phyloP scores from a whole-genome alignment of 2,113 vertebrate species.

The Pseudolaguvia tuberculata region DNA sequence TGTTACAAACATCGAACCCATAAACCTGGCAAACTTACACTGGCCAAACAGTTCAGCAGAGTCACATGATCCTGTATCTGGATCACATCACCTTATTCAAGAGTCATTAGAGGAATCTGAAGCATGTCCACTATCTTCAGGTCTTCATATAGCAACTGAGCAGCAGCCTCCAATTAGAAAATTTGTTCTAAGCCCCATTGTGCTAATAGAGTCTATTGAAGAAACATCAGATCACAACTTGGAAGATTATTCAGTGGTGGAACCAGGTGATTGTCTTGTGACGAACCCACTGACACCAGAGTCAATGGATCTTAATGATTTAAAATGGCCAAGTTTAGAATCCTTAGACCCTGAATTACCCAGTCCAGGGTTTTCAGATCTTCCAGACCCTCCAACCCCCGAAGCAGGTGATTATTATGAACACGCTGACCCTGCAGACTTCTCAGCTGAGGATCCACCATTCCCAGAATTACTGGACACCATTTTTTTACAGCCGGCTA shows the following conservation, averaged over 20 bases:
- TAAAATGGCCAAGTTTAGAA: slow-evolving; percentile 48
- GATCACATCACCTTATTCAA: slow-evolving; percentile 22
- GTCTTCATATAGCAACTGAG: not conserved
- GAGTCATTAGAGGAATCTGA: slow-evolving; percentile 34
- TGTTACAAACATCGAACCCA: slow-evolving; percentile 39
- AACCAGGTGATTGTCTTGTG: slow-evolving; percentile 42
- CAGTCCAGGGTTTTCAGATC: slow-evolving; percentile 39
- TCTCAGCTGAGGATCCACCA: slow-evolving; percentile 64
- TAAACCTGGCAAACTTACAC: slow-evolving; percentile 39
- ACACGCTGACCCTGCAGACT: slow-evolving; percentile 49
- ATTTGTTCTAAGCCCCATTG: slow-evolving; percentile 26
- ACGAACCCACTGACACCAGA: slow-evolving; percentile 46
- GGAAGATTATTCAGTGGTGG: slow-evolving; percentile 36
- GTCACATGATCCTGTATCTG: slow-evolving; percentile 37
- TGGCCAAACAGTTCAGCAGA: slow-evolving; percentile 35
- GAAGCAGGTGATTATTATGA: slow-evolving; percentile 42
- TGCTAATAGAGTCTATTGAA: slow-evolving; percentile 9
- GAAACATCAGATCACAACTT: slow-evolving; percentile 24
- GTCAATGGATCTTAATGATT: slow-evolving; percentile 47
- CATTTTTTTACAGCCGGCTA: slow-evolving; percentile 47
- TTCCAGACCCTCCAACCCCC: slow-evolving; percentile 50
- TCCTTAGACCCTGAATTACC: slow-evolving; percentile 43
- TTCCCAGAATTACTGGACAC: slow-evolving; percentile 65
- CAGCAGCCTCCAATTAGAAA: slow-evolving; percentile 7
- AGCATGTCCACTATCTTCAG: not conserved